A percentile compares a stretch with the other conserved stretches of the same genome.
phyloP scores from a whole-genome alignment of 2,888 invertebrate species.

The Lasioglossum pauxillum region DNA sequence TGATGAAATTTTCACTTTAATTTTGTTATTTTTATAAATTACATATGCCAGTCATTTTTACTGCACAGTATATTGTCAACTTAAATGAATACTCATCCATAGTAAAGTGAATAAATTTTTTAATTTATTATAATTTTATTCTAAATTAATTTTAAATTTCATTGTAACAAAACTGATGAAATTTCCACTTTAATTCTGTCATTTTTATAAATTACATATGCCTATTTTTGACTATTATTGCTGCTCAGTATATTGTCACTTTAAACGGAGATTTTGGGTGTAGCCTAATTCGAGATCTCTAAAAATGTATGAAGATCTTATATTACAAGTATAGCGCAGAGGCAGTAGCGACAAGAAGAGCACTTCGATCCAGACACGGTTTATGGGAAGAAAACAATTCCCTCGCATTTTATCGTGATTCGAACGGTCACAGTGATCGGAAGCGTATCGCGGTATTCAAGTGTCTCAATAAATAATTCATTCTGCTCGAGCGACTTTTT shows the following conservation, averaged over 20 bases:
- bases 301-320: neutral
- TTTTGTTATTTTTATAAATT: too few relatives aligned
- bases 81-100: neutral
- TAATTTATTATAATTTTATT: too few relatives aligned
- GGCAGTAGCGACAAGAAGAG: neutral
- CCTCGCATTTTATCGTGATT: neutral
- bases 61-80: too few relatives aligned
- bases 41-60: too few relatives aligned
- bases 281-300: neutral
- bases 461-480: conserved; percentile 48
- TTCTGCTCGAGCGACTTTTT: conserved; percentile 25
- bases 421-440: conserved; percentile 12
- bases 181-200: too few relatives aligned
- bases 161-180: too few relatives aligned
- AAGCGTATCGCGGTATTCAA: conserved; percentile 27
- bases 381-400: conserved; percentile 7
- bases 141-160: too few relatives aligned
- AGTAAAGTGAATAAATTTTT: too few relatives aligned
- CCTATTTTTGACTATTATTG: too few relatives aligned
- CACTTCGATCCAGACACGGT: neutral
- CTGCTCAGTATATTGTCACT: too few relatives aligned
- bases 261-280: neutral
- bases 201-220: too few relatives aligned
- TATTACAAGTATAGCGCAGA: neutral
- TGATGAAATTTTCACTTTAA: too few relatives aligned